A percentile compares a stretch with the other conserved stretches of the same genome.
Evolutionary conservation across 2,888 invertebrate genomes (phyloP).

Genomic region (Sinodicranocentrus sp.): DNA sequence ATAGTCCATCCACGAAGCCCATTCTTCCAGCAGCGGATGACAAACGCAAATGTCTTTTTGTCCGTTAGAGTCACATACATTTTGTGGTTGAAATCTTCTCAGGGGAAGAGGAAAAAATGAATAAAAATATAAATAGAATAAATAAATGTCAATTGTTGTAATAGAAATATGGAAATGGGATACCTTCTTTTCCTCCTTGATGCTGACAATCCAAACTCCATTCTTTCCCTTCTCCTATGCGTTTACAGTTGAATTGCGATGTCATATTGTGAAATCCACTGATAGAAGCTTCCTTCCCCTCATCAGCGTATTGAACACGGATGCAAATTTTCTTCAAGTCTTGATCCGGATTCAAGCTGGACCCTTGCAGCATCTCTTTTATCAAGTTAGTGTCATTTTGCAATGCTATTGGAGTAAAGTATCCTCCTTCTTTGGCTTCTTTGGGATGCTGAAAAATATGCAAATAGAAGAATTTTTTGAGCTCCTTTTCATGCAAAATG

Average conservation of each 20-base stretch:
- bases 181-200: constrained; percentile 53
- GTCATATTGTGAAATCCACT: constrained; percentile 50
- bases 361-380: constrained; percentile 66
- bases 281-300: constrained; percentile 42
- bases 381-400: constrained; percentile 62
- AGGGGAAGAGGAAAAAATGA: too few relatives aligned
- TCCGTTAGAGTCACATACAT: constrained; percentile 67
- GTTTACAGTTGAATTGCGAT: constrained; percentile 60
- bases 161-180: too few relatives aligned
- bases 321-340: constrained; percentile 67
- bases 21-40: constrained; percentile 66
- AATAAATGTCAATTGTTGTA: too few relatives aligned
- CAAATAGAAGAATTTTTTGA: too few relatives aligned
- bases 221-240: constrained; percentile 44
- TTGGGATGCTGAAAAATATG: constrained; percentile 34
- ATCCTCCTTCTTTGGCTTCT: constrained; percentile 60
- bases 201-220: constrained; percentile 68
- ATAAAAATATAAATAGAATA: too few relatives aligned
- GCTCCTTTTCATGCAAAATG: too few relatives aligned
- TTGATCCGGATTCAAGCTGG: constrained; percentile 66
- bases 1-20: constrained; percentile 64
- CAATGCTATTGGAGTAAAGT: constrained; percentile 63
- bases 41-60: constrained; percentile 67
- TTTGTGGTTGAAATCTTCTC: constrained; percentile 61
- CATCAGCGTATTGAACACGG: constrained; percentile 32